Evolutionary conservation across 2,113 vertebrate species (phyloP).

Genomic region (Tragelaphus scriptus): DNA sequence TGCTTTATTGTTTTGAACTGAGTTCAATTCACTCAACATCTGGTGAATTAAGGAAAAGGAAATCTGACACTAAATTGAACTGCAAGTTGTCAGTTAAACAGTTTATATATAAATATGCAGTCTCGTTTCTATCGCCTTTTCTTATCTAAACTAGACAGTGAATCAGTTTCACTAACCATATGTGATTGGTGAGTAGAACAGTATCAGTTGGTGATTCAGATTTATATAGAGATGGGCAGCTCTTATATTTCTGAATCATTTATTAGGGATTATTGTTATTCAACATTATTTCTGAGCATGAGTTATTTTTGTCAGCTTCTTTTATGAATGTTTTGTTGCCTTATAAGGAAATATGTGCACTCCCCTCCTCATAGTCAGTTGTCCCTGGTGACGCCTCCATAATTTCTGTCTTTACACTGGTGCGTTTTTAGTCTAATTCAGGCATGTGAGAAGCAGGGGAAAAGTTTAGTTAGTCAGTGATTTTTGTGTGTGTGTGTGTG

Average conservation of each 20-base stretch:
- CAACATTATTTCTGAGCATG: slow-evolving; percentile 43
- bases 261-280: slow-evolving; percentile 60
- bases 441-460: slow-evolving; percentile 52
- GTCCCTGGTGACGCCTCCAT: slow-evolving; percentile 59
- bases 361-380: slow-evolving; percentile 54
- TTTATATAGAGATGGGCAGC: slow-evolving; percentile 48
- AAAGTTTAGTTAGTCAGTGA: slow-evolving; percentile 66
- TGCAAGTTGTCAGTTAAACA: slow-evolving; percentile 35
- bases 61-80: slow-evolving; percentile 23
- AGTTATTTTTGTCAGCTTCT: slow-evolving; percentile 68
- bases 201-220: slow-evolving; percentile 24
- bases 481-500: not conserved
- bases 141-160: slow-evolving; percentile 1
- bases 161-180: slow-evolving; percentile 38
- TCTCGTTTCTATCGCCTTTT: slow-evolving; percentile 34
- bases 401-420: slow-evolving; percentile 61
- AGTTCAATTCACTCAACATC: slow-evolving; percentile 35
- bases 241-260: slow-evolving; percentile 58
- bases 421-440: slow-evolving; percentile 63
- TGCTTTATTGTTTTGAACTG: slow-evolving; percentile 37
- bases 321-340: slow-evolving; percentile 47
- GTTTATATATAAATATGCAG: slow-evolving; percentile 27
- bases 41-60: slow-evolving; percentile 36
- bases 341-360: slow-evolving; percentile 44
- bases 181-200: slow-evolving; percentile 43